These are phyloP conservation scores for Caenorhabditis virilis DNA, from an alignment of 2,888 invertebrate species.

Conservation along the genomic window DNA sequence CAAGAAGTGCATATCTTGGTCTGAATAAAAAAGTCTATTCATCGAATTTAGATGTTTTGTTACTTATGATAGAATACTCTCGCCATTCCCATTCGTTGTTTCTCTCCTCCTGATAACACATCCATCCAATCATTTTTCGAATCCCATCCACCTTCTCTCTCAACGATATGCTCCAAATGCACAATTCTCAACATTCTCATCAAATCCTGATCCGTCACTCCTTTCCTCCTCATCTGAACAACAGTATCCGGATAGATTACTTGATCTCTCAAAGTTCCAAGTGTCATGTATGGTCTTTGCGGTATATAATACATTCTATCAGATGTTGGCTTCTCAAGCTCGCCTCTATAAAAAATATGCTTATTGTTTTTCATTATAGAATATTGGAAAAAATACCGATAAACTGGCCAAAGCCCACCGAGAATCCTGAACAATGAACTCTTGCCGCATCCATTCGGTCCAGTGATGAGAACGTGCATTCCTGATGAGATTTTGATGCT, in stretches of 20 bases:
- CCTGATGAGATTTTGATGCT: slow-evolving; percentile 83
- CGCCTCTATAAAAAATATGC: slow-evolving; percentile 44
- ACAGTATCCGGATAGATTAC: slow-evolving; percentile 88
- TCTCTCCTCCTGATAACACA: slow-evolving; percentile 95
- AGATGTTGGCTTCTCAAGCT: slow-evolving; percentile 62
- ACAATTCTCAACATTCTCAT: slow-evolving; percentile 77
- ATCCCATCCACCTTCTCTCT: slow-evolving; percentile 64
- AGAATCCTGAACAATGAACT: slow-evolving; percentile 93
- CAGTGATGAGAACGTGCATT: slow-evolving; percentile 95
- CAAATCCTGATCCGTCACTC: slow-evolving; percentile 81
- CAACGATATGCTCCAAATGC: slow-evolving; percentile 77
- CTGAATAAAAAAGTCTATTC: slow-evolving; percentile 65
- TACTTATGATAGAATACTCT: slow-evolving; percentile 69
- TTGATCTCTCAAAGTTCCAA: slow-evolving; percentile 91
- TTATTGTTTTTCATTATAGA: too few relatives aligned
- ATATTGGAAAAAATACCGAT: slow-evolving; percentile 84
- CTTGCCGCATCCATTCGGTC: slow-evolving; percentile 97
- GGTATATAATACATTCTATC: slow-evolving; percentile 59
- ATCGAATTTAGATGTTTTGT: neutral
- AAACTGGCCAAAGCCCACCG: slow-evolving; percentile 94
- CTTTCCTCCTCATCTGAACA: slow-evolving; percentile 79
- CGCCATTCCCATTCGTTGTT: slow-evolving; percentile 89
- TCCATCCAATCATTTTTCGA: slow-evolving; percentile 92
- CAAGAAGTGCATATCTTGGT: slow-evolving; percentile 97
- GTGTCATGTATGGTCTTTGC: slow-evolving; percentile 95